Conservation (phyloP, 1,140 invertebrate species). For the Radopholus similis region DNA sequence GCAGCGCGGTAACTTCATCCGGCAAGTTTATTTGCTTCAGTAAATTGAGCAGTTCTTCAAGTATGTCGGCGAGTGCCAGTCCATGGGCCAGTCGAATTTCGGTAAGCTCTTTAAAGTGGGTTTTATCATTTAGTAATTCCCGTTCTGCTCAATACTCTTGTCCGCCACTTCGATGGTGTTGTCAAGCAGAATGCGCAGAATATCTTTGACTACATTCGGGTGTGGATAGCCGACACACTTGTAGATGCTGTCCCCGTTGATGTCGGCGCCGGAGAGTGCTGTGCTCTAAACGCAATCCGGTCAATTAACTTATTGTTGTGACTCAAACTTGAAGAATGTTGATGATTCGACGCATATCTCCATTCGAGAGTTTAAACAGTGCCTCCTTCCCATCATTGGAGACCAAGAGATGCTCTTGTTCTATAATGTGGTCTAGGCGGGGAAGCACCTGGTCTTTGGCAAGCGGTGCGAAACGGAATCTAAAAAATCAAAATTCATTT, state of each 20-base stretch:
- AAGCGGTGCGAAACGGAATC: constrained; percentile 89
- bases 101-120: constrained; percentile 37
- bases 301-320: not conserved
- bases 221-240: constrained; percentile 91
- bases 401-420: constrained; percentile 78
- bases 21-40: constrained; percentile 39
- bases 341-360: constrained; percentile 96
- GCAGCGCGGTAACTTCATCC: constrained; percentile 15
- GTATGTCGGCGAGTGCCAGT: constrained; percentile 46
- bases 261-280: constrained; percentile 64
- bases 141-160: constrained; percentile 19
- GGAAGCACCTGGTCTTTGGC: constrained; percentile 78
- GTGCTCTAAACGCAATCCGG: not conserved
- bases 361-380: constrained; percentile 78
- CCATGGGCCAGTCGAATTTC: constrained; percentile 31
- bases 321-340: constrained; percentile 73
- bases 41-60: constrained; percentile 43
- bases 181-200: constrained; percentile 50
- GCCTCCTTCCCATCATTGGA: constrained; percentile 85
- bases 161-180: constrained; percentile 38
- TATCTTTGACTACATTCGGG: constrained; percentile 75
- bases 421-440: constrained; percentile 77
- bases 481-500: constrained; percentile 14
- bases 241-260: constrained; percentile 88
- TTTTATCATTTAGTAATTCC: not conserved